A percentile compares a stretch with the other conserved stretches of the same genome.
phyloP scores from a whole-genome alignment of 2,113 vertebrate genomes.

The Lynx canadensis region DNA sequence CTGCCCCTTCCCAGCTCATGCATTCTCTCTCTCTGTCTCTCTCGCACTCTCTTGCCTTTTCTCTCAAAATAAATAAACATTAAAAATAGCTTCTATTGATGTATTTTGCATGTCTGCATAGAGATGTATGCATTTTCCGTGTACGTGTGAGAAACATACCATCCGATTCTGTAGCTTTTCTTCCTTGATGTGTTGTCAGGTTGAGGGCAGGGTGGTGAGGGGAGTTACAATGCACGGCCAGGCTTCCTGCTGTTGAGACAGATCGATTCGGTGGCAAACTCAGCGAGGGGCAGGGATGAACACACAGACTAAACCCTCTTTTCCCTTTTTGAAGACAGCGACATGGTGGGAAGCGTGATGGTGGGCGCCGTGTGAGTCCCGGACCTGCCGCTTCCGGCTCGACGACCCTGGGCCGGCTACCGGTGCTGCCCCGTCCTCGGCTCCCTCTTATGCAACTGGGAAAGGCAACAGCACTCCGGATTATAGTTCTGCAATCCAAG shows the following conservation, averaged over 20 bases:
- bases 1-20: too few relatives aligned
- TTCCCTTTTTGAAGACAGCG: not conserved
- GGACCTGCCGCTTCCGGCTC: not conserved
- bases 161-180: not conserved
- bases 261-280: not conserved
- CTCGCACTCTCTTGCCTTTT: too few relatives aligned
- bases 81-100: too few relatives aligned
- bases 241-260: not conserved
- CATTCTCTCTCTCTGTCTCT: too few relatives aligned
- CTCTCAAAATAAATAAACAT: too few relatives aligned
- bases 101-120: not conserved
- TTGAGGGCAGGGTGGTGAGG: too few relatives aligned
- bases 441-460: not conserved
- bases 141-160: not conserved
- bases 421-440: not conserved
- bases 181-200: not conserved
- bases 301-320: not conserved
- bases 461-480: not conserved
- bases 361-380: too few relatives aligned
- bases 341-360: rapidly evolving
- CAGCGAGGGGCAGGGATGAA: not conserved
- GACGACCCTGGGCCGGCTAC: not conserved
- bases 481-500: not conserved
- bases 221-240: not conserved
- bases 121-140: not conserved